Base-by-base conservation (phyloP, 2,888 invertebrate genomes). In the Actias luna region DNA sequence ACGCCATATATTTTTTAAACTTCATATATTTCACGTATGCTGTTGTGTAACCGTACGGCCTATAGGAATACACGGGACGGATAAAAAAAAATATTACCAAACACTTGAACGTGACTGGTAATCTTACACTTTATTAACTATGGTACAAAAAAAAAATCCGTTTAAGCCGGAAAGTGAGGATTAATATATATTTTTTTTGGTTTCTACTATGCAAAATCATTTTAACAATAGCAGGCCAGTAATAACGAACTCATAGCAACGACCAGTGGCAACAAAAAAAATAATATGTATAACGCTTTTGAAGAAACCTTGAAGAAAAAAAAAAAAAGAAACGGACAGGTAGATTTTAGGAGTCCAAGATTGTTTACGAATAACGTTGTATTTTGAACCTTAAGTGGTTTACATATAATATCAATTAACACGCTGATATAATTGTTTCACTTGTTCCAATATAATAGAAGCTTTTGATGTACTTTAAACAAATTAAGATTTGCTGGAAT, bases 291-390 rank as follows among this genome's bases (percentile, higher is more conserved):
- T 50, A 25, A 50, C 46, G 25, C 12, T 50, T 25, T 12, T 22
- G 25, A 22, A 50, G 10, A 50, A 42, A 42, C 42, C 18, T 25
- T 3, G 12, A 46, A 22, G 5, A 8, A 33, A 33, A 8, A 46
- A 50, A 50, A 50, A 46, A 42, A 42, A 42, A 42, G n/a, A 50
- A 50, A 50, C 46, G 10, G 46, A 4, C 46, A 50, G 46, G 46
- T 50, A 50, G 46, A 25, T 50, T 22, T 22, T 22, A 46, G 22
- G 8, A 7, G 2, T 8, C 22, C 18, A 46, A 22, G 8, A 46
- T 10, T 22, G 7, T 46, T 12, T 12, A 50, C 22, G 14, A 0
- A 50, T 46, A 50, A 50, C 14, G 2, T 25, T 25, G 1, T 12
- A 50, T 50, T 50, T 25, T 50, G 46, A 50, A 50, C 12, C 42